Evolutionary conservation across 1,140 invertebrate genomes (phyloP), one percentile per base, ranked within the genome.

Genomic region (Liolophura sinensis): DNA sequence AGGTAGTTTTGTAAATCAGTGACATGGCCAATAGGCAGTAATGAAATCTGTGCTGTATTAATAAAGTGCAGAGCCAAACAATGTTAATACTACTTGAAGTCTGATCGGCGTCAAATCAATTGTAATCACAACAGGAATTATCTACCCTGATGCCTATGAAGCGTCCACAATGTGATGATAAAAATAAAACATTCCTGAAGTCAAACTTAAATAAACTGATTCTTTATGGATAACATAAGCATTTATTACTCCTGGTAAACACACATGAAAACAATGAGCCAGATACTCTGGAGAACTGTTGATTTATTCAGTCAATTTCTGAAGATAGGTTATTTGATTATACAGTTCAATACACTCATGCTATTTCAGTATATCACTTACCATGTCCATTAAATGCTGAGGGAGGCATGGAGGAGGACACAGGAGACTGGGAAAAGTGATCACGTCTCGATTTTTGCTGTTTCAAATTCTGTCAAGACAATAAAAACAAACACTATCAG

Each of bases 371-470:
- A 4, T 31, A 1, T 25, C 24, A 74, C 72, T 74, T 70, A 79
- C 78, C 73, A 60, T 88, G 89, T 20, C 91, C 89, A 58, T 78
- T 78, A 67, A 92, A 89, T 47, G 88, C 87, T 74, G 88, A 88
- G 1, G 92, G 89, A n/a, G 92, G 91, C 22, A 92, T 82, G 54
- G 89, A 88, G n/a, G 89, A 86, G 12, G 89, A 87, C 18, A 91
- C 85, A 67, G 71, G 65, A 24, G 79, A 71, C 83, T 92, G 91
- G 51, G 95, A 94, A 84, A 98, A 99, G 75, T 98, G 94, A 82
- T 99, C 96, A 71, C 95, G 87, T 78, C 97, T 88, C 67, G 85
- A 91, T 82, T 97, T 96, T 79, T 99, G 96, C 75, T 97, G 93
- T 84, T 96, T 97, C 82, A 99, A 87, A 87, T 98, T 99, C 91